Conservation (phyloP, 1,140 invertebrate genomes). For the Diploscapter pachys region DNA sequence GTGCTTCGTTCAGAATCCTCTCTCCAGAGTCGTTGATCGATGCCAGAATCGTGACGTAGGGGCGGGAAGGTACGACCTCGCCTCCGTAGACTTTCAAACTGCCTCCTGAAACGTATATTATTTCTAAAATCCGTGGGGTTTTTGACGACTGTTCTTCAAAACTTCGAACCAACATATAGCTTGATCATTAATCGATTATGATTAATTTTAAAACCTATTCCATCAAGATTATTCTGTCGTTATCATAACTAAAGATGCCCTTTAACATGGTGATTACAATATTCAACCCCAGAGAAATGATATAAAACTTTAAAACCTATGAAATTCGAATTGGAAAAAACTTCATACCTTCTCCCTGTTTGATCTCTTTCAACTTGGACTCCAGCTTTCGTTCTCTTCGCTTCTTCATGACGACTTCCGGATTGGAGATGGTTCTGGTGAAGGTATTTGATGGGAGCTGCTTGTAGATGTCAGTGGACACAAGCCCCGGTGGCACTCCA, state of each 20-base stretch:
- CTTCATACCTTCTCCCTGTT: conserved; percentile 54
- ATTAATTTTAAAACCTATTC: no score
- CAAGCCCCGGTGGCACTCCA: conserved; percentile 57
- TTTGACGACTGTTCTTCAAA: no score
- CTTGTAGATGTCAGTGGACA: conserved; percentile 86
- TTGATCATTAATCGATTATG: no score
- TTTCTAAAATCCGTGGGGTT: conserved; percentile 29
- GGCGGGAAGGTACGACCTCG: conserved; percentile 88
- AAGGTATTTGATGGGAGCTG: conserved; percentile 96
- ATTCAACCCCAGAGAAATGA: conserved; percentile 26
- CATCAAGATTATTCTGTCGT: no score
- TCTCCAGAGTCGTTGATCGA: conserved; percentile 86
- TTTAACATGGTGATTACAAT: neutral
- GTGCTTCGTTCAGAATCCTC: conserved; percentile 87
- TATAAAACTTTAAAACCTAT: conserved; percentile 12
- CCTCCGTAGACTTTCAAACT: conserved; percentile 97
- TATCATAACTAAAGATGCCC: no score
- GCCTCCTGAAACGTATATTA: conserved; percentile 66
- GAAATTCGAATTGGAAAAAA: neutral
- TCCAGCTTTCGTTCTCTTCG: conserved; percentile 94
- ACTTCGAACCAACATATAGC: no score
- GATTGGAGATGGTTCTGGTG: conserved; percentile 95
- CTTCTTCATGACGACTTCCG: conserved; percentile 95
- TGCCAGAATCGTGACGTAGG: conserved; percentile 93
- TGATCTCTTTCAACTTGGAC: conserved; percentile 90